Percentiles rank a stretch among this genome's conserved stretches.
Conservation (phyloP, 2,888 invertebrate genomes). For the Oscheius sp. region DNA sequence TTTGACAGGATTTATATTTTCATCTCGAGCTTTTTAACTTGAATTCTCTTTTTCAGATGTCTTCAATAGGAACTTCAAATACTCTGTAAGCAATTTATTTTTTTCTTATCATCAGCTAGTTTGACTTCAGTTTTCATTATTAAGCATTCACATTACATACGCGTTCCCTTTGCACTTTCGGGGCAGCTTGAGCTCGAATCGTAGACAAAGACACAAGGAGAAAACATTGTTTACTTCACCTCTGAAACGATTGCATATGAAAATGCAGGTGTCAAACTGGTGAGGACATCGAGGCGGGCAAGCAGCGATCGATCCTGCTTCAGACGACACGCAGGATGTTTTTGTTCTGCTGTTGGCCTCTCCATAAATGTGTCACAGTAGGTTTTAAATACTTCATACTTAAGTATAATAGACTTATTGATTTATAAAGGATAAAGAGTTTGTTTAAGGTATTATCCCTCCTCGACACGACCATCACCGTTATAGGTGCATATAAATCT, state of each 20-base stretch:
- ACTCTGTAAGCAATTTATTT: no score
- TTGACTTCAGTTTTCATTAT: no score
- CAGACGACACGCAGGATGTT: slow-evolving; percentile 19
- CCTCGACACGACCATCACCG: slow-evolving; percentile 51
- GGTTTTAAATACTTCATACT: neutral
- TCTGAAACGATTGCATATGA: slow-evolving; percentile 19
- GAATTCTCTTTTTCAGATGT: no score
- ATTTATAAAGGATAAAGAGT: neutral
- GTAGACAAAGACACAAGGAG: no score
- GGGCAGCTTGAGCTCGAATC: no score
- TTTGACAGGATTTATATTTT: no score
- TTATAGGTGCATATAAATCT: slow-evolving; percentile 44
- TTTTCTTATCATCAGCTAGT: no score
- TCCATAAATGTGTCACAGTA: slow-evolving; percentile 62
- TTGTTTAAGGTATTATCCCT: slow-evolving; percentile 41
- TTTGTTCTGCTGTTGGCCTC: slow-evolving; percentile 65
- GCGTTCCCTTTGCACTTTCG: no score
- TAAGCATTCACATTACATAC: no score
- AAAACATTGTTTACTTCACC: no score
- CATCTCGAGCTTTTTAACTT: no score
- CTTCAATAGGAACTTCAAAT: no score
- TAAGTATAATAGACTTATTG: neutral
- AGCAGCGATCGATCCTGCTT: slow-evolving; percentile 11
- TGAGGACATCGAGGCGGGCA: slow-evolving; percentile 3
- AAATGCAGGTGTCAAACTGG: slow-evolving; percentile 27